Conservation (phyloP, 2,797 vertebrate species). For the Coranthus polyacanthus region DNA sequence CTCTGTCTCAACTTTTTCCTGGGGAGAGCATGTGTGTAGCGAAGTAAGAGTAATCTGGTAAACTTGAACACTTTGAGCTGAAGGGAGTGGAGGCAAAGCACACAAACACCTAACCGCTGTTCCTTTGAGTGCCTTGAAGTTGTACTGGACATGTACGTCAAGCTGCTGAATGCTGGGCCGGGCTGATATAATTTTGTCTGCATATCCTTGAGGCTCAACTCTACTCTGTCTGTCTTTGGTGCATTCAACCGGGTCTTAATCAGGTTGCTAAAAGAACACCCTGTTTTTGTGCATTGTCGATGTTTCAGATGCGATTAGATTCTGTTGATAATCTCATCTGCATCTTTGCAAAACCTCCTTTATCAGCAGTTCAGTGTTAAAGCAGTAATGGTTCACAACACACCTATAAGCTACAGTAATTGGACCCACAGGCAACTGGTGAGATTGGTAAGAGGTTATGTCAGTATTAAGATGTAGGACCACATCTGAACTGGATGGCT, state of each 20-base stretch:
- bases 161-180: slow-evolving; percentile 9
- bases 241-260: slow-evolving; percentile 31
- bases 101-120: slow-evolving; percentile 15
- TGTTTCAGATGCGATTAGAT: slow-evolving; percentile 55
- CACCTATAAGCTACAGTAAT: slow-evolving; percentile 50
- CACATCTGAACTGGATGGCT: slow-evolving; percentile 64
- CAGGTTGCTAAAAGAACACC: slow-evolving; percentile 33
- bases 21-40: slow-evolving; percentile 42
- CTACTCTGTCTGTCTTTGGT: slow-evolving; percentile 14
- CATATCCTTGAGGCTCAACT: not conserved
- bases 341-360: slow-evolving; percentile 54
- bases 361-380: slow-evolving; percentile 49
- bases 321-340: slow-evolving; percentile 68
- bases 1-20: slow-evolving; percentile 70
- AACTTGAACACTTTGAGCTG: slow-evolving; percentile 57
- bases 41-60: slow-evolving; percentile 60
- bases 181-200: slow-evolving; percentile 24
- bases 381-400: slow-evolving; percentile 44
- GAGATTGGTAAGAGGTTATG: slow-evolving; percentile 50
- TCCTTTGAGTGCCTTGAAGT: slow-evolving; percentile 20
- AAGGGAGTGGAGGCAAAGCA: slow-evolving; percentile 26
- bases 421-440: slow-evolving; percentile 50
- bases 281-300: slow-evolving; percentile 44
- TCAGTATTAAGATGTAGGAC: slow-evolving; percentile 64
- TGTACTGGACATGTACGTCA: slow-evolving; percentile 16